phyloP scores from a whole-genome alignment of 2,888 invertebrate species.

The Oscheius onirici region DNA sequence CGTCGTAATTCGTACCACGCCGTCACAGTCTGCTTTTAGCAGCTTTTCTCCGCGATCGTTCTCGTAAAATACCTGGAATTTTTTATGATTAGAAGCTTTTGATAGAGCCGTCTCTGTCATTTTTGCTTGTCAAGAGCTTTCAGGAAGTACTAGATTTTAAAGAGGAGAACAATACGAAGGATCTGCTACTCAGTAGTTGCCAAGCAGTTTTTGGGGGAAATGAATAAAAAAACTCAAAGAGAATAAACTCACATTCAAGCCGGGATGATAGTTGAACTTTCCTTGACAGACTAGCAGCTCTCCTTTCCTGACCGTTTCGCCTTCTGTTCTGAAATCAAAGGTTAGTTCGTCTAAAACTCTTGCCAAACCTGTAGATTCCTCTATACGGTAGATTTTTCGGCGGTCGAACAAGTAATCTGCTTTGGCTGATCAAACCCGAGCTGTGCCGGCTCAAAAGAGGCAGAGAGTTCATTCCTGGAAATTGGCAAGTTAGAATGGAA shows the following conservation, averaged over 20 bases:
- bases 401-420: conserved; percentile 54
- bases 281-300: conserved; percentile 68
- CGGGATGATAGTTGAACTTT: conserved; percentile 70
- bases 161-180: no score
- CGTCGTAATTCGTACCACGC: conserved; percentile 67
- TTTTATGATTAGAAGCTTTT: background rate
- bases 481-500: background rate
- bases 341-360: background rate
- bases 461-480: conserved; percentile 10
- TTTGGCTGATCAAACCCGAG: background rate
- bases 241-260: conserved; percentile 67
- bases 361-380: conserved; percentile 63
- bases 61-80: conserved; percentile 47
- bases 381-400: conserved; percentile 66
- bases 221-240: background rate
- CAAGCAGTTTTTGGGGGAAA: no score
- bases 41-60: conserved; percentile 57
- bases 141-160: no score
- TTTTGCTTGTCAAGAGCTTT: no score
- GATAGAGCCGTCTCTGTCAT: no score
- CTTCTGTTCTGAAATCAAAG: conserved; percentile 43
- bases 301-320: conserved; percentile 58
- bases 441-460: background rate
- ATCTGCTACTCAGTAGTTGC: no score
- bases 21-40: conserved; percentile 67